Evolutionary conservation across 2,888 invertebrate species (phyloP).

Genomic region (Sepiola atlantica): DNA sequence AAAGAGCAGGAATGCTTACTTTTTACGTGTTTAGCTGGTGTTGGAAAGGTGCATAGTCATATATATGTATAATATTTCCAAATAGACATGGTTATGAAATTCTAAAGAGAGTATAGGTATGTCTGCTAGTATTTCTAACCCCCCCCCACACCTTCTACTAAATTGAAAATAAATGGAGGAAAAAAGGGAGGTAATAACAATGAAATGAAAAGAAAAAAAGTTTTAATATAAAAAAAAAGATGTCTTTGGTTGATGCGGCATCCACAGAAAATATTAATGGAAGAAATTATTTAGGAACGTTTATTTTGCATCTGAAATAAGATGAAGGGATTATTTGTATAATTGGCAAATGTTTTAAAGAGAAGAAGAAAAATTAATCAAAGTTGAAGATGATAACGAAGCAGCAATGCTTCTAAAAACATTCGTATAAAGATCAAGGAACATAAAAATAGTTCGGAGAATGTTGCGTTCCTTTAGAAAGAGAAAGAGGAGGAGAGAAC

Average conservation of each 20-base stretch:
- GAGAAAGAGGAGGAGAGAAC: not conserved
- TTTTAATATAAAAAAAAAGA: not conserved
- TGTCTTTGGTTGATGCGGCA: not conserved
- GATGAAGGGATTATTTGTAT: not conserved
- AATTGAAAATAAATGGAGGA: not conserved
- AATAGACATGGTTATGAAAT: too few species aligned
- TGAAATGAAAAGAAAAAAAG: not conserved
- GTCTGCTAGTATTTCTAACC: too few species aligned
- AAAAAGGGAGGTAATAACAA: not conserved
- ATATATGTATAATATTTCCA: too few species aligned
- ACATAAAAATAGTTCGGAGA: not conserved
- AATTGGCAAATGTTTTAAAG: not conserved
- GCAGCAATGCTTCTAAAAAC: not conserved
- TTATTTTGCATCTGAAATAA: not conserved
- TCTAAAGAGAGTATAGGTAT: too few species aligned
- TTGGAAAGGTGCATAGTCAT: too few species aligned
- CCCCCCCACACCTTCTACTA: too few species aligned
- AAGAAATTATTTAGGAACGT: not conserved
- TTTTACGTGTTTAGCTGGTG: too few species aligned
- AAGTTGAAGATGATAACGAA: not conserved
- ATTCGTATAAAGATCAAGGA: conserved; percentile 10
- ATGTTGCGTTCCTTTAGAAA: not conserved
- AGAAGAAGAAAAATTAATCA: not conserved
- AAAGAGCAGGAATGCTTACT: too few species aligned
- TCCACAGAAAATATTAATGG: not conserved